These are phyloP conservation scores for Brachystomella parvula DNA, from an alignment of 1,140 invertebrate species.

Conservation along the genomic window DNA sequence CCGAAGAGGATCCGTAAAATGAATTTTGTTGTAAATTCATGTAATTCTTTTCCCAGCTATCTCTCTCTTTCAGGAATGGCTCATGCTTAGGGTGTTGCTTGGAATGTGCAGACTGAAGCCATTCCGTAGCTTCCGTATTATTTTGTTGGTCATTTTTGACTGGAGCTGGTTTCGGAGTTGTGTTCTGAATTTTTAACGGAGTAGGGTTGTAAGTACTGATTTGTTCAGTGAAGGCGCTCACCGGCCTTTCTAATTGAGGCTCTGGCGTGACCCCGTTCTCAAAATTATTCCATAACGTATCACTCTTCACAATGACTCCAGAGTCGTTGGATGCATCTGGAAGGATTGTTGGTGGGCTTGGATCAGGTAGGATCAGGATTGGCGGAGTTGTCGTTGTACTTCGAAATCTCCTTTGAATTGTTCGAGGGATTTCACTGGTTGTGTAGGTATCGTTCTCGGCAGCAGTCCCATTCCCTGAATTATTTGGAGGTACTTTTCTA, in stretches of 20 bases:
- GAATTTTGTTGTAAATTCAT: conserved; percentile 34
- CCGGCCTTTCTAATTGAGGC: background rate
- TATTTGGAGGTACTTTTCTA: conserved; percentile 9
- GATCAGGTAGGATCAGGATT: background rate
- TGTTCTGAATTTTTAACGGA: background rate
- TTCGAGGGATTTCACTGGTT: background rate
- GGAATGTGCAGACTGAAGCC: conserved; percentile 26
- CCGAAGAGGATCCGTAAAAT: conserved; percentile 12
- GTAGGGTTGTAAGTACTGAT: background rate
- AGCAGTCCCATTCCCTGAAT: background rate
- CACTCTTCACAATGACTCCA: background rate
- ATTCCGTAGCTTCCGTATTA: conserved; percentile 5
- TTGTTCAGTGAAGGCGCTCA: background rate
- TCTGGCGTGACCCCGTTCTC: background rate
- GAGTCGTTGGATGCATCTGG: background rate
- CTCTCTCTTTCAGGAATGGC: background rate
- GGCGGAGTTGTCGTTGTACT: conserved; percentile 20
- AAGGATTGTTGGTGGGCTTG: conserved; percentile 10
- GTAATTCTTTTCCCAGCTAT: conserved; percentile 33
- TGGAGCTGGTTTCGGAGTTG: background rate
- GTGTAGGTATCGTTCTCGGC: background rate
- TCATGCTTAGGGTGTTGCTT: conserved; percentile 15
- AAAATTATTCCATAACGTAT: background rate
- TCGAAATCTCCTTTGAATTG: conserved; percentile 9
- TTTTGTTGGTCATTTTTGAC: conserved; percentile 2